A percentile compares a stretch with the other conserved stretches of the same genome.
These are phyloP conservation scores for Epinephelus fuscoguttatus DNA, from an alignment of 2,113 vertebrate species.

Conservation along the genomic window DNA sequence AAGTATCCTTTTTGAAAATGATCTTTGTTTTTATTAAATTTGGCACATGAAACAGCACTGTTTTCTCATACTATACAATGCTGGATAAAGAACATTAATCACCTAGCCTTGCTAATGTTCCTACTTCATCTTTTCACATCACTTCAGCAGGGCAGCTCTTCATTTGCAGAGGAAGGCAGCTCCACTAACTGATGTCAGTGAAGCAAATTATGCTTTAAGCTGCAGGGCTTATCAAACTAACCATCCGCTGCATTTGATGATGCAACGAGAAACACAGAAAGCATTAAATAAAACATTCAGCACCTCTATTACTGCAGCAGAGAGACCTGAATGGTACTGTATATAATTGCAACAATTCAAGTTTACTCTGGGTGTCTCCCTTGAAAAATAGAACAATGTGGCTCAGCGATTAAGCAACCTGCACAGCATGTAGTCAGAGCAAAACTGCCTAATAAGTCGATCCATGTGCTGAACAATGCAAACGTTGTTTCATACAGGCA, in stretches of 20 bases:
- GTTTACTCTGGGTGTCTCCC: constrained; percentile 16
- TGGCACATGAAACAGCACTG: not conserved
- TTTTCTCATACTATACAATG: not conserved
- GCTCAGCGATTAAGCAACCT: constrained; percentile 15
- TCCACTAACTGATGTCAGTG: not conserved
- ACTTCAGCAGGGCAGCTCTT: not conserved
- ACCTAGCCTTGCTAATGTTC: not conserved
- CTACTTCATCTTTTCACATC: not conserved
- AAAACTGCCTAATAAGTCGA: constrained; percentile 32
- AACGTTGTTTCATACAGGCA: constrained; percentile 26
- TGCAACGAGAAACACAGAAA: constrained; percentile 16
- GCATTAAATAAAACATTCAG: constrained; percentile 23
- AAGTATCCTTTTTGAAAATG: not conserved
- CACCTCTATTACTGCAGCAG: constrained; percentile 11
- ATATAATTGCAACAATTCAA: constrained; percentile 5
- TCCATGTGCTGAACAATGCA: constrained; percentile 44
- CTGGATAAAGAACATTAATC: not conserved
- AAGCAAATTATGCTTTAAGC: constrained; percentile 9
- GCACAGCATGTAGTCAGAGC: constrained; percentile 18
- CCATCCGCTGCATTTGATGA: constrained; percentile 19
- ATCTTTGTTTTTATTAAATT: not conserved
- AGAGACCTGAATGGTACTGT: not conserved
- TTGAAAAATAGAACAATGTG: constrained; percentile 35
- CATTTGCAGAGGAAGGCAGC: not conserved
- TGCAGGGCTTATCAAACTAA: not conserved